Percentiles rank a stretch among this genome's conserved stretches.
Conservation (phyloP, 2,113 vertebrate species). For the Raja brachyura region DNA sequence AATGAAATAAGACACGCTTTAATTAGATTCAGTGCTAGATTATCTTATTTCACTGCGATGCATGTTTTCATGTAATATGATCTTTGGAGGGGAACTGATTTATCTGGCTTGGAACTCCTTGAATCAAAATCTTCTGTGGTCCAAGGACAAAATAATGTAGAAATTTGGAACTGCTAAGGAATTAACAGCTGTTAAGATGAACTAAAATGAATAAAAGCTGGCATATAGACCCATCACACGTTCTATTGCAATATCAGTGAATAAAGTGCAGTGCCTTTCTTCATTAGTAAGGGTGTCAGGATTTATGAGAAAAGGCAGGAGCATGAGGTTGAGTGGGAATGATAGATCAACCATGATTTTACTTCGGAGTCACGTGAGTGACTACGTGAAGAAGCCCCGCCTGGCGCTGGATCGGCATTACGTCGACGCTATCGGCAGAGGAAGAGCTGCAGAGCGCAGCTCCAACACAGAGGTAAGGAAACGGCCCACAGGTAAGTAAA, state of each 20-base stretch:
- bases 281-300: no score
- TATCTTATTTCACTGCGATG: neutral
- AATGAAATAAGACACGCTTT: neutral
- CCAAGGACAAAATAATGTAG: neutral
- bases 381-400: no score
- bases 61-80: neutral
- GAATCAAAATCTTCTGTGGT: neutral
- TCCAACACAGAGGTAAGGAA: no score
- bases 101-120: neutral
- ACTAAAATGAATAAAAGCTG: neutral
- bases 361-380: no score
- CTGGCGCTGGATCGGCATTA: no score
- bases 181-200: neutral
- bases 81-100: neutral
- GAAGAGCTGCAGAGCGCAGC: no score
- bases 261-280: neutral
- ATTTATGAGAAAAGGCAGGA: no score
- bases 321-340: no score
- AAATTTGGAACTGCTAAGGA: neutral
- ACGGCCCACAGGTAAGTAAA: no score
- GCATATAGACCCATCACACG: neutral
- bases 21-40: no score
- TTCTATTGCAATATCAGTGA: neutral
- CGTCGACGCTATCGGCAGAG: no score
- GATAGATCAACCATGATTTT: no score